phyloP scores from a whole-genome alignment of 2,113 vertebrate species.

The Xenopus laevis region DNA sequence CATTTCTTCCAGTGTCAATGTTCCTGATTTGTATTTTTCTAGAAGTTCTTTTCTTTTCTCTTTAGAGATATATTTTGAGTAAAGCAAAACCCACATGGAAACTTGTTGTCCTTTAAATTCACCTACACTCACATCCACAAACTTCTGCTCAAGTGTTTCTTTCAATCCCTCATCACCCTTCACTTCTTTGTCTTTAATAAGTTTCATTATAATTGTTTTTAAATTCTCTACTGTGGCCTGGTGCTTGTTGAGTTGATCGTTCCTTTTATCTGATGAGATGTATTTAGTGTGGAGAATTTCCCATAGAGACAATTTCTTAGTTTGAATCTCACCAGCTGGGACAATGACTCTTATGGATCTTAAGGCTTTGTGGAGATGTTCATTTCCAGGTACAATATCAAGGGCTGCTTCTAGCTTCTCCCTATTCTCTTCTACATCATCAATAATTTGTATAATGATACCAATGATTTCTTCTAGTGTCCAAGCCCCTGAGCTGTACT shows the following conservation, averaged over 20 bases:
- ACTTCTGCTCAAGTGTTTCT: slow-evolving; percentile 43
- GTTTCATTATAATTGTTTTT: background rate
- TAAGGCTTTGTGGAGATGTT: slow-evolving; percentile 17
- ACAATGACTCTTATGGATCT: slow-evolving; percentile 9
- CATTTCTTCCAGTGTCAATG: slow-evolving; percentile 46
- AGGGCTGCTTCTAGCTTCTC: background rate
- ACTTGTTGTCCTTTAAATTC: slow-evolving; percentile 35
- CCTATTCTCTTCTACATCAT: slow-evolving; percentile 1
- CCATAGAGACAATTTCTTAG: slow-evolving; percentile 45
- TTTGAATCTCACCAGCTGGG: background rate
- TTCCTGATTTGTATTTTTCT: slow-evolving; percentile 63
- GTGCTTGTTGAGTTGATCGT: slow-evolving; percentile 56
- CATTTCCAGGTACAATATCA: background rate
- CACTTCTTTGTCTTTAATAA: background rate
- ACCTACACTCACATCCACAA: slow-evolving; percentile 37
- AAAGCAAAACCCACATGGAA: slow-evolving; percentile 57
- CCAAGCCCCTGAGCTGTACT: slow-evolving; percentile 52
- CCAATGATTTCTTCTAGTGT: slow-evolving; percentile 44
- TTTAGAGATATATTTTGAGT: slow-evolving; percentile 30
- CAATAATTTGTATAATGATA: slow-evolving; percentile 19
- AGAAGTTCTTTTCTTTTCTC: slow-evolving; percentile 64
- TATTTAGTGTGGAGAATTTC: slow-evolving; percentile 47
- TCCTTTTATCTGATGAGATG: slow-evolving; percentile 36
- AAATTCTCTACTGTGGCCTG: slow-evolving; percentile 28
- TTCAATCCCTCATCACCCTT: slow-evolving; percentile 38